A percentile compares a stretch with the other conserved stretches of the same genome.
Evolutionary conservation across 2,113 vertebrate genomes (phyloP).

Genomic region (Siniperca knerii): DNA sequence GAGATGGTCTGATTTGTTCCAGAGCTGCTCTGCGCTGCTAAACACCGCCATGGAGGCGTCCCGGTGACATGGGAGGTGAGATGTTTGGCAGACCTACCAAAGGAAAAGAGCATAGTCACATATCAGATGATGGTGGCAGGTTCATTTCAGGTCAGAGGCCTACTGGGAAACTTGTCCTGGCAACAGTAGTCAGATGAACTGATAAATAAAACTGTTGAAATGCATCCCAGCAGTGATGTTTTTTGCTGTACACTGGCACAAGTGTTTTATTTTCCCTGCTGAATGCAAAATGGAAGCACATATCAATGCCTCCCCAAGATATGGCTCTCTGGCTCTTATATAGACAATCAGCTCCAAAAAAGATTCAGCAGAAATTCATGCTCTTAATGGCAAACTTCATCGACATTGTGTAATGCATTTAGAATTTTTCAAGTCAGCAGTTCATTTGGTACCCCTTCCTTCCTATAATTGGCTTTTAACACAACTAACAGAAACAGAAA

Average conservation of each 20-base stretch:
- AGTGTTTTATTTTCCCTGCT: constrained; percentile 18
- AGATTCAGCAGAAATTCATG: constrained; percentile 37
- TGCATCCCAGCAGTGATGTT: constrained; percentile 26
- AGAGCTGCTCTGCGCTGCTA: constrained; percentile 79
- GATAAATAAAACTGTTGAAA: constrained; percentile 26
- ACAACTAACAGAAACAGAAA: constrained; percentile 29
- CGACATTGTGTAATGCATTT: background rate
- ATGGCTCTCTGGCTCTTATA: background rate
- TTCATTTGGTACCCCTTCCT: constrained; percentile 2
- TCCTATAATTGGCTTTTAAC: constrained; percentile 38
- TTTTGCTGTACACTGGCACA: background rate
- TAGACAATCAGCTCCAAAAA: constrained; percentile 7
- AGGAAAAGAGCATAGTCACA: constrained; percentile 18
- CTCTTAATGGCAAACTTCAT: constrained; percentile 14
- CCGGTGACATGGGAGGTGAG: constrained; percentile 72
- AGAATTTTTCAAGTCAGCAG: constrained; percentile 35
- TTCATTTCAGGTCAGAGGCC: constrained; percentile 33
- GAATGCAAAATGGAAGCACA: constrained; percentile 15
- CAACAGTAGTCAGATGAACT: constrained; percentile 21
- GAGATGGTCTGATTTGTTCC: constrained; percentile 82
- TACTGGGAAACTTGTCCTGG: constrained; percentile 30
- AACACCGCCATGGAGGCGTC: constrained; percentile 86
- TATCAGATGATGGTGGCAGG: background rate
- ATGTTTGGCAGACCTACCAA: constrained; percentile 74
- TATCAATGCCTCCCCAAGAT: constrained; percentile 14